Conservation (phyloP, 2,888 invertebrate species). For the Lasioglossum vierecki region DNA sequence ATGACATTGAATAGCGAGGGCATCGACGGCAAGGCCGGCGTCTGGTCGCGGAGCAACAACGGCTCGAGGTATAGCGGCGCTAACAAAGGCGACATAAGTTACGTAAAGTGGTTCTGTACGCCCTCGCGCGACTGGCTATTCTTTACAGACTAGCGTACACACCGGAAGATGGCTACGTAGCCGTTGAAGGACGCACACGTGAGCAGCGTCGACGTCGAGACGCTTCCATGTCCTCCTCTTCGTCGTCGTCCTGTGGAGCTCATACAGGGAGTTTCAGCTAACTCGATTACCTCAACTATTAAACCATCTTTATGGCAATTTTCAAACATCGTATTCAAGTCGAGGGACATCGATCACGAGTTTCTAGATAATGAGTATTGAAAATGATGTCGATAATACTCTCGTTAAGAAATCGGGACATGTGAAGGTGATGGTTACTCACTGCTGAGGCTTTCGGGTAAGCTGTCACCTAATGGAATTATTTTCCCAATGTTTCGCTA, state of each 20-base stretch:
- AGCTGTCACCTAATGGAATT: background rate
- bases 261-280: background rate
- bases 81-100: conserved; percentile 80
- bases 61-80: conserved; percentile 59
- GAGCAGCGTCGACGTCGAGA: background rate
- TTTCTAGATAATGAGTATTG: background rate
- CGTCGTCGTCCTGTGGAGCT: background rate
- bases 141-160: conserved; percentile 67
- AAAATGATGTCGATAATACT: background rate
- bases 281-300: background rate
- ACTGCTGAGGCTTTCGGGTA: background rate
- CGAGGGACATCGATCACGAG: background rate
- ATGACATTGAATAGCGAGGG: conserved; percentile 26
- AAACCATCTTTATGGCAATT: background rate
- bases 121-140: conserved; percentile 67
- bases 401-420: background rate
- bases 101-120: conserved; percentile 76
- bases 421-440: background rate
- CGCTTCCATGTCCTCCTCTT: background rate
- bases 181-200: conserved; percentile 5
- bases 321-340: background rate
- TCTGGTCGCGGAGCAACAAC: conserved; percentile 35
- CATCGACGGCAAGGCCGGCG: conserved; percentile 33
- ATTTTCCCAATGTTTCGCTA: background rate
- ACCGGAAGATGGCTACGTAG: conserved; percentile 26